Evolutionary conservation across 2,888 invertebrate species (phyloP), one percentile per base, ranked within the genome.

Genomic region (Dicyrtomina minuta): DNA sequence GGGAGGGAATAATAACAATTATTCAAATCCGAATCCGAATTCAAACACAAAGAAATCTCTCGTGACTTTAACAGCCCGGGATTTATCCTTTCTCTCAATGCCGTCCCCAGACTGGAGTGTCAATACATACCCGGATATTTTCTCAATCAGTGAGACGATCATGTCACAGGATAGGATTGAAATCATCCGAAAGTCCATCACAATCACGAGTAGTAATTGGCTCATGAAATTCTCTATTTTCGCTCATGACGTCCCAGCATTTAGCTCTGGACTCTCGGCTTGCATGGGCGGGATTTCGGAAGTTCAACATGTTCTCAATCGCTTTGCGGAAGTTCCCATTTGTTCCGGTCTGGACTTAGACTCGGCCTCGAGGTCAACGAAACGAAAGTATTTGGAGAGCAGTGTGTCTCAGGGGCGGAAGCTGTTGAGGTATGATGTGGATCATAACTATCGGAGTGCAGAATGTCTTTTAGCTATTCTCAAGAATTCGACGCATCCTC

Each of bases 21-120:
- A n/a, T n/a, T n/a, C n/a, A n/a, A n/a, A n/a, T n/a, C n/a, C n/a
- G n/a, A n/a, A n/a, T n/a, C n/a, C n/a, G n/a, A n/a, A 15, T 17
- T n/a, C n/a, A n/a, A n/a, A n/a, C n/a, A n/a, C n/a, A n/a, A n/a
- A n/a, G n/a, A n/a, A n/a, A n/a, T n/a, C n/a, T n/a, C n/a, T n/a
- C n/a, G n/a, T n/a, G n/a, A n/a, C n/a, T n/a, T n/a, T n/a, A n/a
- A n/a, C n/a, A n/a, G n/a, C n/a, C n/a, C n/a, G n/a, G n/a, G n/a
- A n/a, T n/a, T n/a, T n/a, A n/a, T n/a, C n/a, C n/a, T n/a, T n/a
- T n/a, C n/a, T n/a, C n/a, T n/a, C n/a, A n/a, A n/a, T n/a, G n/a
- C n/a, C n/a, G n/a, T n/a, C 56, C n/a, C 51, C 51, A 44, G 68
- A 68, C 53, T 68, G 68, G 68, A 43, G 41, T 53, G 39, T 61